Conservation (phyloP, 2,888 invertebrate species). For the Lissocephala sabroskyi region DNA sequence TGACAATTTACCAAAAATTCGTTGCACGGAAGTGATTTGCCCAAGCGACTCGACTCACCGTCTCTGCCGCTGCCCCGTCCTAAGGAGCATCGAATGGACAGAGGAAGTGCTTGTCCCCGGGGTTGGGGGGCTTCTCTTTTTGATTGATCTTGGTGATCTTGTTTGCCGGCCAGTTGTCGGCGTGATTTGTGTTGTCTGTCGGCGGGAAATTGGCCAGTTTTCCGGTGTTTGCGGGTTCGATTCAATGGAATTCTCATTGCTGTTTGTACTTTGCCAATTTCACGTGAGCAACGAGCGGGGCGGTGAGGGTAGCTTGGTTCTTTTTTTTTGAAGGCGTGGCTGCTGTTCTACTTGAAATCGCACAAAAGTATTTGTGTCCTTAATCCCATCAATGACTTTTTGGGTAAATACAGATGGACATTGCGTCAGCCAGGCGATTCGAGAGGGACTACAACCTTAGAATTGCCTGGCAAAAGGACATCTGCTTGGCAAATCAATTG, state of each 20-base stretch:
- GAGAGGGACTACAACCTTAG: no score
- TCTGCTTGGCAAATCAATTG: no score
- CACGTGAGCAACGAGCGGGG: constrained; percentile 14
- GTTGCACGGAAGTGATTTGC: constrained; percentile 61
- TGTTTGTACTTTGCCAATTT: constrained; percentile 26
- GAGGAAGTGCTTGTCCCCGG: constrained; percentile 50
- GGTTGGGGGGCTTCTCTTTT: constrained; percentile 21
- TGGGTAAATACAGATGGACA: constrained; percentile 35
- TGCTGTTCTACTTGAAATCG: constrained; percentile 15
- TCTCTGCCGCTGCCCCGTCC: no score
- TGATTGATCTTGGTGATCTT: constrained; percentile 37
- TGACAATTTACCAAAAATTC: constrained; percentile 56
- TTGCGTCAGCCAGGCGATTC: background rate
- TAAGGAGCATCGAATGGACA: constrained; percentile 29
- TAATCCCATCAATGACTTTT: no score
- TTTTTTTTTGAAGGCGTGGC: constrained; percentile 44
- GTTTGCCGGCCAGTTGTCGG: constrained; percentile 23
- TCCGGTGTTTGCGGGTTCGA: constrained; percentile 16
- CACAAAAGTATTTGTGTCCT: background rate
- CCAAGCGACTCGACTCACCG: constrained; percentile 30
- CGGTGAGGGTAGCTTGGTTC: background rate
- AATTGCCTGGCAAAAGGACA: no score
- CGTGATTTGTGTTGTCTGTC: constrained; percentile 41
- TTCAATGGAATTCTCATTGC: constrained; percentile 13
- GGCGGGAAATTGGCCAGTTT: constrained; percentile 13